Conservation (phyloP, 2,797 vertebrate species). For the Lutjanus campechanus region DNA sequence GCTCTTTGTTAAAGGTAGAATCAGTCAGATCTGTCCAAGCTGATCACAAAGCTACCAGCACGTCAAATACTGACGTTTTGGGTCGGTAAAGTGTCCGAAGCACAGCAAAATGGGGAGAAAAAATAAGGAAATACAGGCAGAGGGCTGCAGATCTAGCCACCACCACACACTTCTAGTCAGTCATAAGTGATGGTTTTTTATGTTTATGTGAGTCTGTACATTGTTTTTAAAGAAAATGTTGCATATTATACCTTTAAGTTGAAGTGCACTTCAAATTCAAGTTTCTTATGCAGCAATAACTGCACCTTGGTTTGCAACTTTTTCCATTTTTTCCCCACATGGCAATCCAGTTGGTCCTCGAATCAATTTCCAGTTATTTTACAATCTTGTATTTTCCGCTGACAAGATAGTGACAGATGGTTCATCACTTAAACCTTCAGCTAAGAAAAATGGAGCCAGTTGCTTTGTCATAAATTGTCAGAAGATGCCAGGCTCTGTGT, state of each 20-base stretch:
- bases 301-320: neutral
- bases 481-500: constrained; percentile 21
- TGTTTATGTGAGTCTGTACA: too few relatives aligned
- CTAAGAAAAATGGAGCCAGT: constrained; percentile 16
- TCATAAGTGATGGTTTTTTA: too few relatives aligned
- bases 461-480: constrained; percentile 48
- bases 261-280: constrained; percentile 11
- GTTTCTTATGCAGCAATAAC: constrained; percentile 12
- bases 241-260: neutral
- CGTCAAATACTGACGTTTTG: too few relatives aligned
- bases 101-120: too few relatives aligned
- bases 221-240: too few relatives aligned
- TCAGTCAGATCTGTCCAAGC: too few relatives aligned
- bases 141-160: too few relatives aligned
- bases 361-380: constrained; percentile 8
- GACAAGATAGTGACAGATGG: constrained; percentile 34
- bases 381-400: constrained; percentile 34
- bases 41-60: too few relatives aligned
- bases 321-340: neutral
- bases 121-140: too few relatives aligned
- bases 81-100: too few relatives aligned
- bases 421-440: constrained; percentile 32
- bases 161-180: too few relatives aligned
- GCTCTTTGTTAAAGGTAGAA: neutral
- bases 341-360: neutral